Evolutionary conservation across 2,888 invertebrate genomes (phyloP).

Genomic region (Pterobdella sp.): DNA sequence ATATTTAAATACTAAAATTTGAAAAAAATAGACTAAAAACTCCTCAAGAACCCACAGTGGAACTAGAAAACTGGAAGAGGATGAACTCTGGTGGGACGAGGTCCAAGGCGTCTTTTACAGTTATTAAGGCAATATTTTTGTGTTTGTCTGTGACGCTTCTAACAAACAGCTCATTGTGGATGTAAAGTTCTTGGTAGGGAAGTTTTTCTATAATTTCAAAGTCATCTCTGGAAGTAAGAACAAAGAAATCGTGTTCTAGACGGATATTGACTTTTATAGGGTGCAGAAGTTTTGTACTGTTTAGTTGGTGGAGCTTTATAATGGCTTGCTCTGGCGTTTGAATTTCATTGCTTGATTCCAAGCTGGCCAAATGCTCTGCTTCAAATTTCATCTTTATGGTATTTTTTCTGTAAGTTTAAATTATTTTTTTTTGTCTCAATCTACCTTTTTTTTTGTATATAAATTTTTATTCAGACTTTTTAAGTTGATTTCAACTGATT

Average conservation of each 20-base stretch:
- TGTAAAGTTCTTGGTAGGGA: slow-evolving; percentile 7
- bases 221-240: not conserved
- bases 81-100: slow-evolving; percentile 22
- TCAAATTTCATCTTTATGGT: not conserved
- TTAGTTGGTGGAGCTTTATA: slow-evolving; percentile 21
- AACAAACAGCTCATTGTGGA: slow-evolving; percentile 19
- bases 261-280: slow-evolving; percentile 9
- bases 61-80: slow-evolving; percentile 21
- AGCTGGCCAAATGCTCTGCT: slow-evolving; percentile 20
- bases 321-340: slow-evolving; percentile 20
- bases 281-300: slow-evolving; percentile 10
- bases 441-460: too few relatives aligned
- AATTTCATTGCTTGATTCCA: not conserved
- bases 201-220: slow-evolving; percentile 4
- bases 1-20: too few relatives aligned
- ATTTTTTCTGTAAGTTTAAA: too few relatives aligned
- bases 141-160: slow-evolving; percentile 18
- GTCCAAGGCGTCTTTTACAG: not conserved
- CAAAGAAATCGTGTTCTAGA: slow-evolving; percentile 2
- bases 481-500: too few relatives aligned
- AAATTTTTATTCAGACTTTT: too few relatives aligned
- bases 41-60: not conserved
- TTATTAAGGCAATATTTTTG: slow-evolving; percentile 16
- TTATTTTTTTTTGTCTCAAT: too few relatives aligned
- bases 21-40: not conserved